Evolutionary conservation across 1,140 invertebrate species (phyloP).

Genomic region (Drosophila murphyi): DNA sequence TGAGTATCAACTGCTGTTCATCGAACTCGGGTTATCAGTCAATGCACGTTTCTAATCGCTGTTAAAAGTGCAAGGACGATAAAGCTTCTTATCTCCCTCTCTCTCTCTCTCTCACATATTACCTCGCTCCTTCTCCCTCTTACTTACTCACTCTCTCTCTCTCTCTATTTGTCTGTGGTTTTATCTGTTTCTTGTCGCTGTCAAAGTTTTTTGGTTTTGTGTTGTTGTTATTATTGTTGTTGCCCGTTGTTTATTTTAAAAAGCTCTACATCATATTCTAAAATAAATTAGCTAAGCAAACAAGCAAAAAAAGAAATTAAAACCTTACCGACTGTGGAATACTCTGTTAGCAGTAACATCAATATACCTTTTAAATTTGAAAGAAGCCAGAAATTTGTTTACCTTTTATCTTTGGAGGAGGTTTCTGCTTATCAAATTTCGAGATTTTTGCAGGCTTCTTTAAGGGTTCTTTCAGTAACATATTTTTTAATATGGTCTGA

Average conservation of each 20-base stretch:
- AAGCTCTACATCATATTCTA: slow-evolving; percentile 81
- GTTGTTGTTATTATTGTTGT: slow-evolving; percentile 3
- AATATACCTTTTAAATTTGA: too few relatives aligned
- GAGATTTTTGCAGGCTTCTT: too few relatives aligned
- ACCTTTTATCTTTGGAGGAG: too few relatives aligned
- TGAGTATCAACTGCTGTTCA: background rate
- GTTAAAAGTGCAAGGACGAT: slow-evolving; percentile 7
- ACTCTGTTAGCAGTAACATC: too few relatives aligned
- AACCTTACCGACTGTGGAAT: background rate
- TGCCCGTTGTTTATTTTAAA: slow-evolving; percentile 71
- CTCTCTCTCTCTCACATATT: slow-evolving; percentile 8
- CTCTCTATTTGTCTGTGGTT: background rate
- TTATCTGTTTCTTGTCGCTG: slow-evolving; percentile 41
- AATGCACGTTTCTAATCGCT: slow-evolving; percentile 38
- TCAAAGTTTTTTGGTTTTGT: slow-evolving; percentile 26
- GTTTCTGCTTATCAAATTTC: too few relatives aligned
- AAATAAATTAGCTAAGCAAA: slow-evolving; percentile 81
- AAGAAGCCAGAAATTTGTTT: too few relatives aligned
- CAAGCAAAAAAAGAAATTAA: slow-evolving; percentile 45
- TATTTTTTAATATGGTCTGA: too few relatives aligned
- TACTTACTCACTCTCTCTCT: too few relatives aligned
- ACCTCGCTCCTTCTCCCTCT: background rate
- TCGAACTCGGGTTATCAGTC: slow-evolving; percentile 58
- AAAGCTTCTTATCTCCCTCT: slow-evolving; percentile 1
- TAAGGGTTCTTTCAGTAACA: too few relatives aligned